phyloP scores from a whole-genome alignment of 1,140 invertebrate species.

The Euwallacea fornicatus region DNA sequence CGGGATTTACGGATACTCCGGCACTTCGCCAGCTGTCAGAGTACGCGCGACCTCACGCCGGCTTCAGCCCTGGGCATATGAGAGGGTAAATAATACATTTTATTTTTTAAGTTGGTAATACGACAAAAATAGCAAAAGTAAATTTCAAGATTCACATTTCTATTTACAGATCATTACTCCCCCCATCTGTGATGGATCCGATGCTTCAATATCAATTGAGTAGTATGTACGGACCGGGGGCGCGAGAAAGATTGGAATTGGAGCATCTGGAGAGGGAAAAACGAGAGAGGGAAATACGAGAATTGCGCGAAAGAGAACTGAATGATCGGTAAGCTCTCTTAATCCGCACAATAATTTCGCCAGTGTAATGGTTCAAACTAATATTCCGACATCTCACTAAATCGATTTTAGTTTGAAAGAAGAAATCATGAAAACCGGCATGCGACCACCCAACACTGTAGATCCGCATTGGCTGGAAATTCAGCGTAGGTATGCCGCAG shows the following conservation, averaged over 20 bases:
- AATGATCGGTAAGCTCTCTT: constrained; percentile 62
- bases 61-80: constrained; percentile 68
- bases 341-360: too few relatives aligned
- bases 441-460: constrained; percentile 64
- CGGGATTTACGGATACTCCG: constrained; percentile 81
- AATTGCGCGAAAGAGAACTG: constrained; percentile 80
- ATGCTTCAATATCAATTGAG: constrained; percentile 73
- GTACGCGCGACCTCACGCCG: constrained; percentile 86
- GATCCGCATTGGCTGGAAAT: constrained; percentile 89
- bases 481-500: constrained; percentile 51
- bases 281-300: constrained; percentile 79
- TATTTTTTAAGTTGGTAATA: neutral
- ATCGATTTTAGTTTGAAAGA: constrained; percentile 65
- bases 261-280: constrained; percentile 83
- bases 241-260: constrained; percentile 77
- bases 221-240: constrained; percentile 72
- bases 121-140: neutral
- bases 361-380: neutral
- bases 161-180: constrained; percentile 49
- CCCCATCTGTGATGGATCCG: constrained; percentile 71
- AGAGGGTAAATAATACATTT: constrained; percentile 34
- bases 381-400: neutral
- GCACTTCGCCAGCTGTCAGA: constrained; percentile 87
- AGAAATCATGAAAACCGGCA: constrained; percentile 71
- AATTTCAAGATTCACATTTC: neutral